phyloP scores from a whole-genome alignment of 2,113 vertebrate species.

The Nibea coibor region DNA sequence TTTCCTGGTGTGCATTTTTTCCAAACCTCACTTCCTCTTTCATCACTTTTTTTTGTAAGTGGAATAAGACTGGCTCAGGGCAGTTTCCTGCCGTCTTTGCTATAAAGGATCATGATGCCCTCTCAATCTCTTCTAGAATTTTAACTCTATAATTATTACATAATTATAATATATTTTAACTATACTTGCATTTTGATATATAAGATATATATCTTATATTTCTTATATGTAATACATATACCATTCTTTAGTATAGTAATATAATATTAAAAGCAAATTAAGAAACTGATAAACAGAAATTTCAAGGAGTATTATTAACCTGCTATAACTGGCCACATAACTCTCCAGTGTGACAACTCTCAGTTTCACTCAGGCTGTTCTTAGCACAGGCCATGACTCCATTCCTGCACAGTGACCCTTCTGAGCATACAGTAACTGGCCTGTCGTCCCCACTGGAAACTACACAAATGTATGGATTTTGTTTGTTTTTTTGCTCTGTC shows the following conservation, averaged over 20 bases:
- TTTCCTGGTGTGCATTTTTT: slow-evolving; percentile 64
- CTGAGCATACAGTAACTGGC: slow-evolving; percentile 3
- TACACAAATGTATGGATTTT: background rate
- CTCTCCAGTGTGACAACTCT: slow-evolving; percentile 23
- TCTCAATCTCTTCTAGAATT: slow-evolving; percentile 18
- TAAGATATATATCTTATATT: too few relatives aligned
- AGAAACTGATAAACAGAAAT: slow-evolving; percentile 22
- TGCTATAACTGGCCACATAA: slow-evolving; percentile 30
- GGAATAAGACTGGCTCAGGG: slow-evolving; percentile 40
- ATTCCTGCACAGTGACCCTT: slow-evolving; percentile 25
- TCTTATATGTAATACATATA: too few relatives aligned
- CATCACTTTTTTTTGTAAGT: slow-evolving; percentile 51
- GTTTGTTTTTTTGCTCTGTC: background rate
- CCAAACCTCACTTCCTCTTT: slow-evolving; percentile 58
- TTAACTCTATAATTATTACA: background rate
- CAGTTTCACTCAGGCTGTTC: slow-evolving; percentile 39
- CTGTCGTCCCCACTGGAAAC: slow-evolving; percentile 6
- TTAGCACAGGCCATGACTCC: slow-evolving; percentile 28
- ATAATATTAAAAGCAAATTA: background rate
- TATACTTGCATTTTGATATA: background rate
- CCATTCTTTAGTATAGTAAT: background rate
- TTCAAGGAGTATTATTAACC: slow-evolving; percentile 40
- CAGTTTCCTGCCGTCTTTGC: slow-evolving; percentile 7
- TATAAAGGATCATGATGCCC: slow-evolving; percentile 33
- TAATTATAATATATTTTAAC: too few relatives aligned